phyloP scores from a whole-genome alignment of 2,888 invertebrate genomes.

The Eupithecia tripunctaria region DNA sequence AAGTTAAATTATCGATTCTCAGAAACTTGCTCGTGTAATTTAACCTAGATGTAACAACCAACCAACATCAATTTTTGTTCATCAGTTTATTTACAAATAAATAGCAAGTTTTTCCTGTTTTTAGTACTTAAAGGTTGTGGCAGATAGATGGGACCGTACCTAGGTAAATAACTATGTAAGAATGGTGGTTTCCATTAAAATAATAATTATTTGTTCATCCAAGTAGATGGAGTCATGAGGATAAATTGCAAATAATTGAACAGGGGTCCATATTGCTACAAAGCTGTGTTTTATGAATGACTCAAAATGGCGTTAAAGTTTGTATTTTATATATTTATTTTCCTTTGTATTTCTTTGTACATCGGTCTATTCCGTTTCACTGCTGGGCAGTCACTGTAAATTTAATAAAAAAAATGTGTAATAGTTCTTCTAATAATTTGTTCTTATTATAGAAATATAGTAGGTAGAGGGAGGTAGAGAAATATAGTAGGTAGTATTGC shows the following conservation, averaged over 20 bases:
- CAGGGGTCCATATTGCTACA: neutral
- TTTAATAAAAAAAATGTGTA: no score
- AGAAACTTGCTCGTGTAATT: neutral
- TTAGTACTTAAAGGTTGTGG: neutral
- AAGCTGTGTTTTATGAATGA: neutral
- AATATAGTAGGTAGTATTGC: no score
- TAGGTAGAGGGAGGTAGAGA: no score
- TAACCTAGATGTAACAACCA: neutral
- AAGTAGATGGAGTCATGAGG: neutral
- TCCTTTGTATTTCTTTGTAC: neutral
- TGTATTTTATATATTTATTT: neutral
- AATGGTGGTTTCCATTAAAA: neutral
- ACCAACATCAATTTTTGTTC: neutral
- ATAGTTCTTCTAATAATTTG: no score
- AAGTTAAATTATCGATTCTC: neutral
- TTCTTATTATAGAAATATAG: no score
- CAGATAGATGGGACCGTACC: neutral
- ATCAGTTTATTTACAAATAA: conserved; percentile 1
- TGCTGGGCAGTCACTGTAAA: no score
- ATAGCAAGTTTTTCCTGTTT: conserved; percentile 1
- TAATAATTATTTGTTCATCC: neutral
- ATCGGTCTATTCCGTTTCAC: neutral
- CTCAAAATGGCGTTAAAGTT: neutral
- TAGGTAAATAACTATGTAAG: neutral
- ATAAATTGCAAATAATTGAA: neutral